These are phyloP conservation scores for Anisognathus igniventris DNA, from an alignment of 2,797 vertebrate genomes.

Conservation along the genomic window DNA sequence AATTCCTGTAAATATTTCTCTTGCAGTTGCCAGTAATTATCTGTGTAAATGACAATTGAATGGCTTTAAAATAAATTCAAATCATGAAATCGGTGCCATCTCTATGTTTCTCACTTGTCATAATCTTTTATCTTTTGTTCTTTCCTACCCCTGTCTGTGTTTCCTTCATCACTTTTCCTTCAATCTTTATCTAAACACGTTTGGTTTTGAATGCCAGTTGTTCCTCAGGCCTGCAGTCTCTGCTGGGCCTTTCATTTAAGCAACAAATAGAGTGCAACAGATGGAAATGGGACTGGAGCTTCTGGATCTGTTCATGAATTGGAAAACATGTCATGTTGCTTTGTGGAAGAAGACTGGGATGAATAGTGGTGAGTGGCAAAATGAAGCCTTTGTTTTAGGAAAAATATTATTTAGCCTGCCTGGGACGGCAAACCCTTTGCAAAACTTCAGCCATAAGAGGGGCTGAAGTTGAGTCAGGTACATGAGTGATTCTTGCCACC, in stretches of 20 bases:
- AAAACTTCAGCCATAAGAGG: not conserved
- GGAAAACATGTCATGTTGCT: not conserved
- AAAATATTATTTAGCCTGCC: not conserved
- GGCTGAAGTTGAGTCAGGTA: not conserved
- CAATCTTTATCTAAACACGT: not conserved
- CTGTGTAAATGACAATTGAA: not conserved
- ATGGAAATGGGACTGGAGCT: not conserved
- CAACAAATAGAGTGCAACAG: not conserved
- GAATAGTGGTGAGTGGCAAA: not conserved
- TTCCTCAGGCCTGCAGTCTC: not conserved
- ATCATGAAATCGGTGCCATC: not conserved
- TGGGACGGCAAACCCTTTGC: not conserved
- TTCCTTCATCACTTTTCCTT: not conserved
- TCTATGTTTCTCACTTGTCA: not conserved
- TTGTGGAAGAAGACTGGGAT: not conserved
- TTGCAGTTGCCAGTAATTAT: not conserved
- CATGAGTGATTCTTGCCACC: not conserved
- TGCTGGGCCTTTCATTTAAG: not conserved
- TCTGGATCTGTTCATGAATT: not conserved
- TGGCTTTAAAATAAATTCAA: not conserved
- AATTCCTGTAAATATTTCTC: constrained; percentile 45
- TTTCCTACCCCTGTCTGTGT: not conserved
- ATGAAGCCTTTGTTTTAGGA: not conserved
- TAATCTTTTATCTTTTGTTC: not conserved
- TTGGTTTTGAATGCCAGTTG: not conserved